Evolutionary conservation across 2,888 invertebrate species (phyloP), one percentile per base, ranked within the genome.

Genomic region (Tipula confusa): DNA sequence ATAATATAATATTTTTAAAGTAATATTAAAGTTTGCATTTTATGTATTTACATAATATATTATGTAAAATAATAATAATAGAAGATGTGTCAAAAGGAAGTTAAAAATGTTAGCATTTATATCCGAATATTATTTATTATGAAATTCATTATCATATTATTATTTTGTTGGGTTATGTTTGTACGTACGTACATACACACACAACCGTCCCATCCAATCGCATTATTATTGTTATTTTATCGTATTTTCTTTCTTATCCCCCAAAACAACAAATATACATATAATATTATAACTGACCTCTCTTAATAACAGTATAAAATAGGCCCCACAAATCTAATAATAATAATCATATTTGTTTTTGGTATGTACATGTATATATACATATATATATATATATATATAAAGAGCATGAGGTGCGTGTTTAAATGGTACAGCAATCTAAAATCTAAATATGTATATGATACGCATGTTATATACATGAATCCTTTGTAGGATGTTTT

Each of bases 231-330:
- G 24, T 64, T 24, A 24, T 64, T 64, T 64, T 64, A 64, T 64
- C 24, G 64, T 24, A 13, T 64, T 64, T 64, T 9, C 64, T 64
- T 64, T 64, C 64, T 64, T 64, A 64, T 64, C 24, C 64, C 64
- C 18, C 64, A 64, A 64, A 64, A 64, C 64, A 64, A 24, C 64
- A 64, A 64, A 64, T 24, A 64, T 64, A 64, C 64, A 64, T 64
- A 64, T 64, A 7, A 64, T 43, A 15, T 43, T 43, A 43, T 64
- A 64, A 64, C 64, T 64, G 64, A 64, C 64, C 64, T 64, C 4
- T 64, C 64, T 64, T 24, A 64, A 24, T 24, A 64, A 64, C 18
- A 64, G 18, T 64, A 64, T 64, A 64, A 24, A 64, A 9, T 64
- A 24, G 64, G 64, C 64, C 64, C 64, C 64, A 24, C 64, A 64